These are phyloP conservation scores for Amaurobius ferox DNA, from an alignment of 2,888 invertebrate species.

Conservation along the genomic window DNA sequence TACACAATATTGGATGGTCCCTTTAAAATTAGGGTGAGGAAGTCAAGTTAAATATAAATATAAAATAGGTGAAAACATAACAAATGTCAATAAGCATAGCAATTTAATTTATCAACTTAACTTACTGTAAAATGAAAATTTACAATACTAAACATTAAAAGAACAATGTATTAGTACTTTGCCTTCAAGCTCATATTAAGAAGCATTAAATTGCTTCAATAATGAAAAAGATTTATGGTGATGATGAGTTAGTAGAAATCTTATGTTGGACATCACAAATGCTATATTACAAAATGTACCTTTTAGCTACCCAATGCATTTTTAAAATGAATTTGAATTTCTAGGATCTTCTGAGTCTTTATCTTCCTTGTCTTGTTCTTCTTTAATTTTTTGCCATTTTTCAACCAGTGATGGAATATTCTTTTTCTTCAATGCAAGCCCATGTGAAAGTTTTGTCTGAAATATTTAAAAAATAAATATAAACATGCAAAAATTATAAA, in stretches of 20 bases:
- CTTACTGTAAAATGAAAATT: no score
- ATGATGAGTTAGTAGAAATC: background rate
- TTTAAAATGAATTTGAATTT: background rate
- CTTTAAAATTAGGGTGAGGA: background rate
- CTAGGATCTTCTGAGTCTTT: conserved; percentile 15
- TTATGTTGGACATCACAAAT: background rate
- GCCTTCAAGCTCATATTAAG: conserved; percentile 16
- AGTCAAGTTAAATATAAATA: background rate
- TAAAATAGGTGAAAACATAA: background rate
- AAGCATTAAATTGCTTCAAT: conserved; percentile 7
- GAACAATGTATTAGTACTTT: background rate
- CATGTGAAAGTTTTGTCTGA: conserved; percentile 81
- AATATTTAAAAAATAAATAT: conserved; percentile 9
- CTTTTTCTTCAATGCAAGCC: conserved; percentile 84
- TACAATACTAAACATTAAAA: no score
- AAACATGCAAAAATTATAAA: no score
- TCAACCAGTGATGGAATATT: conserved; percentile 84
- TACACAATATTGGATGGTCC: background rate
- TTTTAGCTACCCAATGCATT: background rate
- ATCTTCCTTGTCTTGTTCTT: conserved; percentile 79
- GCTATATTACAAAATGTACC: background rate
- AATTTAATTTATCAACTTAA: background rate
- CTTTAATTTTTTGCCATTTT: conserved; percentile 83
- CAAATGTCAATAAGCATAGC: background rate
- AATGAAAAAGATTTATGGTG: background rate